Evolutionary conservation across 2,888 invertebrate species (phyloP), one percentile per base, ranked within the genome.

Genomic region (Lithophane leautieri): DNA sequence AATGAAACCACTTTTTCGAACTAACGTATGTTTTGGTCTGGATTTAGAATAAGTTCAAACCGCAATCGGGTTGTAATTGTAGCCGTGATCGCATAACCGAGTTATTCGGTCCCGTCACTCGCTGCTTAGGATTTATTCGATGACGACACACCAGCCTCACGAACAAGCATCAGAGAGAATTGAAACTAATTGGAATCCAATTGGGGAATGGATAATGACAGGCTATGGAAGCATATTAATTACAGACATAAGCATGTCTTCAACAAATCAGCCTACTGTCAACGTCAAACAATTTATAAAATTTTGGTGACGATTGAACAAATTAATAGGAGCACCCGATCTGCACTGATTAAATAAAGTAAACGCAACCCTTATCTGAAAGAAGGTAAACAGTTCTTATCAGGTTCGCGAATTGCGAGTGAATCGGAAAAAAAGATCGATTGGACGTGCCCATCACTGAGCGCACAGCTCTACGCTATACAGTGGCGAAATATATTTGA

Each of bases 1-100:
- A 91, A 91, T 91, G 87, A 86, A 86, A 79, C 73, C 44, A 66
- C 76, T 86, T 86, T 87, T 89, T 85, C 81, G 82, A 85, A 84
- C 47, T 82, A 80, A 81, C 72, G 52, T 73, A 69, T 73, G 71
- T 78, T 68, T 82, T 81, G 76, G 79, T 85, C 80, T 85, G 42
- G 79, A 85, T 86, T 84, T 88, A 90, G 84, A 85, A 83, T 77
- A 73, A 75, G 74, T 69, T 22, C n/a, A 79, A 89, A 90, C 89
- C 87, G 80, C 90, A 87, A 79, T 73, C 69, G 72, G 78, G 73
- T 82, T 74, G 79, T 81, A 84, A 78, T 84, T 84, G 86, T 69
- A 83, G 83, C 82, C 79, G 79, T 90, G 90, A 90, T 86, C 89
- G 81, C 87, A 89, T 87, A 82, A 76, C 78, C 71, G 79, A 82